phyloP scores from a whole-genome alignment of 2,888 invertebrate genomes.

The Chironomus riparius region DNA sequence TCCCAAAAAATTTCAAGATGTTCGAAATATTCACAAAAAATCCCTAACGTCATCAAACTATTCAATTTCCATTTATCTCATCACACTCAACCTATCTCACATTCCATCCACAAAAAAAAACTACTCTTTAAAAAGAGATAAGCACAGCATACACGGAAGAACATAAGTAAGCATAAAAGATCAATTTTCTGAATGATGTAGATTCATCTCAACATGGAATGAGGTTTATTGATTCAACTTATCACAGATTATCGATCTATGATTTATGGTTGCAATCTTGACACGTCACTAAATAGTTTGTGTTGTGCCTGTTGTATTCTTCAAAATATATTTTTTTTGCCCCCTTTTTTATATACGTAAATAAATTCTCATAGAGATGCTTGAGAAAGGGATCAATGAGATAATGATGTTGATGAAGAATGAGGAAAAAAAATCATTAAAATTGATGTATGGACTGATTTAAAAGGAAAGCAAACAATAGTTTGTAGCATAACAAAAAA shows the following conservation, averaged over 20 bases:
- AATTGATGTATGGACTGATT: too few species aligned
- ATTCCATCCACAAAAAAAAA: background rate
- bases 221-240: conserved; percentile 25
- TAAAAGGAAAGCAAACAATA: too few species aligned
- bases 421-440: background rate
- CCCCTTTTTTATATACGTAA: background rate
- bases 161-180: conserved; percentile 23
- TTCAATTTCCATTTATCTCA: too few species aligned
- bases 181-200: conserved; percentile 6
- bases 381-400: background rate
- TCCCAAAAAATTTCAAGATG: too few species aligned
- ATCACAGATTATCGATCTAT: conserved; percentile 17
- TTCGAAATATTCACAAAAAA: too few species aligned
- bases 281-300: background rate
- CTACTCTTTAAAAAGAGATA: background rate
- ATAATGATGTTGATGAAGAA: background rate
- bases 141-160: too few species aligned
- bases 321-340: background rate
- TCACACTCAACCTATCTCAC: too few species aligned
- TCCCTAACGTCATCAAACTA: too few species aligned
- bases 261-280: conserved; percentile 16
- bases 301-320: background rate
- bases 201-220: background rate
- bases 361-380: background rate
- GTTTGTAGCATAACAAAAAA: too few species aligned